These are phyloP conservation scores for Drosophila borborema DNA, from an alignment of 2,888 invertebrate species.

Conservation along the genomic window DNA sequence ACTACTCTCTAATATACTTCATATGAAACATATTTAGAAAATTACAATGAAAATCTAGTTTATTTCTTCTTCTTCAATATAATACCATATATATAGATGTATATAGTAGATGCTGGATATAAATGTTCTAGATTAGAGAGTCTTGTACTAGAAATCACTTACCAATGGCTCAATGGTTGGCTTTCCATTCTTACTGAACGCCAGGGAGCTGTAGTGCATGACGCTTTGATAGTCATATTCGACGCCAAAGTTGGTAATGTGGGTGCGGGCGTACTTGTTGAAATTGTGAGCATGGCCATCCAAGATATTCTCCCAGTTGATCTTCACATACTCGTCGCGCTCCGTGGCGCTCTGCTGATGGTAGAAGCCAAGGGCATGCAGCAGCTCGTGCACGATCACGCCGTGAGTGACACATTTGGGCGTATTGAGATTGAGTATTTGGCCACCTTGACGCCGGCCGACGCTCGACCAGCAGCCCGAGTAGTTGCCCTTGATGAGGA, in stretches of 20 bases:
- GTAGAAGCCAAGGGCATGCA: constrained; percentile 93
- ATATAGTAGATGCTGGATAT: background rate
- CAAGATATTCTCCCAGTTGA: constrained; percentile 89
- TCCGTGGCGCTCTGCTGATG: constrained; percentile 93
- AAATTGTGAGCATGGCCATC: constrained; percentile 87
- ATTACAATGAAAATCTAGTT: background rate
- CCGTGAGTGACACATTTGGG: constrained; percentile 88
- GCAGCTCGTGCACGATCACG: constrained; percentile 91
- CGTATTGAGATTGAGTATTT: constrained; percentile 87
- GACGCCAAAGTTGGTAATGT: constrained; percentile 88
- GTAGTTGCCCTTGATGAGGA: constrained; percentile 86
- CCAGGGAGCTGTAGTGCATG: constrained; percentile 90
- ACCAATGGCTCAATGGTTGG: constrained; percentile 88
- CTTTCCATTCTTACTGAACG: constrained; percentile 89
- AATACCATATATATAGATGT: background rate
- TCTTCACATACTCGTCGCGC: constrained; percentile 90
- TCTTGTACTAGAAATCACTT: constrained; percentile 25
- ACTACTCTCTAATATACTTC: background rate
- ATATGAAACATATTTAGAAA: background rate
- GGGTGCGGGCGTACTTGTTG: constrained; percentile 88
- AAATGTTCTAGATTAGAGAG: background rate
- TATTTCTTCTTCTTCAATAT: background rate
- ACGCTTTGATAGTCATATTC: constrained; percentile 90
- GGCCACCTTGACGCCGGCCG: constrained; percentile 87
- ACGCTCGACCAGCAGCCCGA: constrained; percentile 90